Evolutionary conservation across 2,113 vertebrate genomes (phyloP).

Genomic region (Tapirus terrestris): DNA sequence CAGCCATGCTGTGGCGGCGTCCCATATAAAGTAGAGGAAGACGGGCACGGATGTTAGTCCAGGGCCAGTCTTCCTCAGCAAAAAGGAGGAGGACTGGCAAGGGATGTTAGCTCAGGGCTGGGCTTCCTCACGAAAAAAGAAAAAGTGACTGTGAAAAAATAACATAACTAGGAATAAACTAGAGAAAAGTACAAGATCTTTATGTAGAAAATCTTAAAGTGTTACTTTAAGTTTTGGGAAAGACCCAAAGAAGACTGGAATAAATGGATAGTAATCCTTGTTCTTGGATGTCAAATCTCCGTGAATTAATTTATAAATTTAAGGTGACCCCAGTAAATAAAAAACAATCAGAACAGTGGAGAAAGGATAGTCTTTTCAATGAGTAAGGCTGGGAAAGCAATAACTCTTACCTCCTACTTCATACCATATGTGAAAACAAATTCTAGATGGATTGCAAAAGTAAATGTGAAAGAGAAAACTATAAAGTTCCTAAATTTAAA

Average conservation of each 20-base stretch:
- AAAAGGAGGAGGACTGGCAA: no score
- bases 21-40: no score
- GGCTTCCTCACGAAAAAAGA: no score
- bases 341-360: neutral
- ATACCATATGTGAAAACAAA: neutral
- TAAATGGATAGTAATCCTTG: neutral
- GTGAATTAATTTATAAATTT: conserved; percentile 7
- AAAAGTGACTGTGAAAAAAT: neutral
- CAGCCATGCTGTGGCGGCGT: no score
- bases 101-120: no score
- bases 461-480: neutral
- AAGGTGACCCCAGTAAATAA: neutral
- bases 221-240: neutral
- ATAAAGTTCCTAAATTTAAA: neutral
- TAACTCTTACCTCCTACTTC: neutral
- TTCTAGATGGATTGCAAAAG: neutral
- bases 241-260: neutral
- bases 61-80: no score
- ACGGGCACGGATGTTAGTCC: no score
- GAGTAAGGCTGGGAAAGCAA: neutral
- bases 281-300: neutral
- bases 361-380: neutral
- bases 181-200: neutral
- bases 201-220: neutral
- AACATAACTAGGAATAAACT: neutral